phyloP scores from a whole-genome alignment of 2,113 vertebrate species.

The Globicephala melas region DNA sequence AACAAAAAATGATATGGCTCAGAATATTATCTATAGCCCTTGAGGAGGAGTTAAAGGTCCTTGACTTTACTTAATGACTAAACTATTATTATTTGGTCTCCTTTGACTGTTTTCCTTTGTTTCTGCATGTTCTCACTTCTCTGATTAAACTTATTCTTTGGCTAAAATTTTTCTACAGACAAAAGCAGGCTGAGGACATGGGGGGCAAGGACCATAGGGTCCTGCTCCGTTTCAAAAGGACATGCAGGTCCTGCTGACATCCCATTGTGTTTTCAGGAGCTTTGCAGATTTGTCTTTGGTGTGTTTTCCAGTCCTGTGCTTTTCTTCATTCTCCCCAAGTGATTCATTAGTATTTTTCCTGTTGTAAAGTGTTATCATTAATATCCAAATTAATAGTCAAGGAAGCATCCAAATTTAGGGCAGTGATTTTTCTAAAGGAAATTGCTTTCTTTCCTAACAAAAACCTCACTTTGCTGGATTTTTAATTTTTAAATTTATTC shows the following conservation, averaged over 20 bases:
- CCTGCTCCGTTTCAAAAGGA: background rate
- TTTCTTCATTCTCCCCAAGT: constrained; percentile 44
- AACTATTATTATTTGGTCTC: no score
- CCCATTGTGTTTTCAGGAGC: background rate
- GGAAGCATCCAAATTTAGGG: constrained; percentile 55
- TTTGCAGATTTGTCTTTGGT: background rate
- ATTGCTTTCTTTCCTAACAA: constrained; percentile 38
- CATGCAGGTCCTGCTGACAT: background rate
- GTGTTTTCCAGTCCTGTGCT: constrained; percentile 13
- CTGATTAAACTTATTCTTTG: no score
- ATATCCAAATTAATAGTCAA: constrained; percentile 58
- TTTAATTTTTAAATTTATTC: background rate
- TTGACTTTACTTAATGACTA: no score
- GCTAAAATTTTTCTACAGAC: no score
- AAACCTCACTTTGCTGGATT: constrained; percentile 35
- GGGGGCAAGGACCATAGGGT: no score
- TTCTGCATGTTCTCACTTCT: no score
- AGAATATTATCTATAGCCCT: no score
- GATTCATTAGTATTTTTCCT: constrained; percentile 61
- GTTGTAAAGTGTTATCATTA: constrained; percentile 54
- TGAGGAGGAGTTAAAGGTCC: no score
- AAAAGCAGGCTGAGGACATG: no score
- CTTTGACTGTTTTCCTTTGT: no score
- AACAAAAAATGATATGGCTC: no score
- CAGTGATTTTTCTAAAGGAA: constrained; percentile 45